A percentile compares a stretch with the other conserved stretches of the same genome.
These are phyloP conservation scores for Linnaemya vulpina DNA, from an alignment of 2,888 invertebrate species.

Conservation along the genomic window DNA sequence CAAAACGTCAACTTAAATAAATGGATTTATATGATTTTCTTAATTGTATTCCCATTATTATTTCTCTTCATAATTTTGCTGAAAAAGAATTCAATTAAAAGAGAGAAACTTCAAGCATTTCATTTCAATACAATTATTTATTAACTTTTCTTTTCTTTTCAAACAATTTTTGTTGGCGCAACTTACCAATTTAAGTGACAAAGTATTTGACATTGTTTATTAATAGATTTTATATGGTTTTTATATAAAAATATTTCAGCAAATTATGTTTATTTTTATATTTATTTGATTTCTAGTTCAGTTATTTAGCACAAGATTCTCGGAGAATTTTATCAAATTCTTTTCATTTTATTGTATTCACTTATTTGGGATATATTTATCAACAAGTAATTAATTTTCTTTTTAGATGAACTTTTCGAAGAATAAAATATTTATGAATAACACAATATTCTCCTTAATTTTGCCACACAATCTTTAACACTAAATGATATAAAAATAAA, in stretches of 20 bases:
- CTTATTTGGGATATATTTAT: background rate
- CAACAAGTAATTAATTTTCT: conserved; percentile 14
- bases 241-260: too few relatives aligned
- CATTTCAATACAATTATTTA: background rate
- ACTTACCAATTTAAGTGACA: conserved; percentile 70
- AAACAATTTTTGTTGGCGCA: background rate
- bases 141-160: background rate
- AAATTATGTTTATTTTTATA: background rate
- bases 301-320: background rate
- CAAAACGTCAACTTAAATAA: conserved; percentile 50
- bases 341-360: background rate
- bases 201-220: conserved; percentile 64
- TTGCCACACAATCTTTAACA: conserved; percentile 56
- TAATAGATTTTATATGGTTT: conserved; percentile 8
- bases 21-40: conserved; percentile 34
- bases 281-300: background rate
- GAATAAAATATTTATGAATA: conserved; percentile 13
- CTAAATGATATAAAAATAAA: conserved; percentile 46
- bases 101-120: conserved; percentile 1
- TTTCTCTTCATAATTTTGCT: background rate
- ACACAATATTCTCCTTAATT: conserved; percentile 28
- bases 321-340: background rate
- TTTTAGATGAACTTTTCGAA: background rate
- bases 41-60: background rate
- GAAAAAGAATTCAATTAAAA: background rate